These are phyloP conservation scores for Malachius bipustulatus DNA, from an alignment of 2,888 invertebrate genomes.

Conservation along the genomic window DNA sequence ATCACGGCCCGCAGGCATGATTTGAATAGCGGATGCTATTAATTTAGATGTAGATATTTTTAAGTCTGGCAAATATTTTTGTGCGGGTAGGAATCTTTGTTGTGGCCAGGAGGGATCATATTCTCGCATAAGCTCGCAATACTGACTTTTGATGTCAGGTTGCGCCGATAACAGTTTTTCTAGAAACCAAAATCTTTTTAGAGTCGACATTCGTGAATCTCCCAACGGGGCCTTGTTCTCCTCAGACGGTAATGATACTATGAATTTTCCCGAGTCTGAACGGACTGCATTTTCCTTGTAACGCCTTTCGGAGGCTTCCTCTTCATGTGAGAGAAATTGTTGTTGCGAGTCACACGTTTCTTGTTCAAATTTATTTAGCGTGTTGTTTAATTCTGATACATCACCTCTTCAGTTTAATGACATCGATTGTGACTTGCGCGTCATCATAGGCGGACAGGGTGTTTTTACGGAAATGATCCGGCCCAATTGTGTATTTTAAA, in stretches of 20 bases:
- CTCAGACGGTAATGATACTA: slow-evolving; percentile 20
- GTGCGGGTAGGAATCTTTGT: neutral
- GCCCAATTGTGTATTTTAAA: too few species aligned
- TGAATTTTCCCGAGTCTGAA: too few species aligned
- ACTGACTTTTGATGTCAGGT: slow-evolving; percentile 16
- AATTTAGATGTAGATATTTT: neutral
- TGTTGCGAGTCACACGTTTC: too few species aligned
- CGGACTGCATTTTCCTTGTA: neutral
- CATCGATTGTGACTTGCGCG: too few species aligned
- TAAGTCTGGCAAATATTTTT: neutral
- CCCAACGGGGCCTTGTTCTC: slow-evolving; percentile 14
- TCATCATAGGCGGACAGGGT: too few species aligned
- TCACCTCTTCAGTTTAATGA: too few species aligned
- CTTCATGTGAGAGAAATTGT: too few species aligned
- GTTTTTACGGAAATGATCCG: too few species aligned
- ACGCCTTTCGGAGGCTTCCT: neutral
- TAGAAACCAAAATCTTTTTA: slow-evolving; percentile 18
- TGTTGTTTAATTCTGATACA: too few species aligned
- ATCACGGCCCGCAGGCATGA: neutral
- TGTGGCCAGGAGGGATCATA: slow-evolving; percentile 10
- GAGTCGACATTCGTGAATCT: slow-evolving; percentile 18
- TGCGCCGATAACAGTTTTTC: slow-evolving; percentile 19
- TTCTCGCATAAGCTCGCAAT: slow-evolving; percentile 16
- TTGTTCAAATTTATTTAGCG: too few species aligned
- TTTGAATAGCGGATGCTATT: neutral